Conservation (phyloP, 2,113 vertebrate genomes). For the Laticauda laticaudata region DNA sequence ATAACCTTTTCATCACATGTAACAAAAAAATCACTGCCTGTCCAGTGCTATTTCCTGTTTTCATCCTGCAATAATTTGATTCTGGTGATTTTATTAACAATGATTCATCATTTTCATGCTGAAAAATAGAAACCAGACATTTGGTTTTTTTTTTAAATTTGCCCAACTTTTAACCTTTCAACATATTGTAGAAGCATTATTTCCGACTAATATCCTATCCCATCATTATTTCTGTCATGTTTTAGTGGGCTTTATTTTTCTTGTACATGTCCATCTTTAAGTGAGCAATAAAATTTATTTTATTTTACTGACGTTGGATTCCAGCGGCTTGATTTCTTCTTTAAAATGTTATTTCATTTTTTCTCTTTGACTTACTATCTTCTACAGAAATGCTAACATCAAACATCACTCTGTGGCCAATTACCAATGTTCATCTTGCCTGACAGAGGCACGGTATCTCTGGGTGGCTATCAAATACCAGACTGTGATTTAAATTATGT, state of each 20-base stretch:
- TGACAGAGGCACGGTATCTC: background rate
- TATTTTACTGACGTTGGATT: background rate
- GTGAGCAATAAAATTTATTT: background rate
- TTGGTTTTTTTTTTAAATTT: conserved; percentile 1
- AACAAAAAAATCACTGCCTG: conserved; percentile 36
- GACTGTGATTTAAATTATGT: background rate
- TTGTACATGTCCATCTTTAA: conserved; percentile 27
- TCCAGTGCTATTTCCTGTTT: conserved; percentile 30
- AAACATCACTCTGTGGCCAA: conserved; percentile 26
- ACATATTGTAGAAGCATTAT: conserved; percentile 17
- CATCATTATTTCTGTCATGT: background rate
- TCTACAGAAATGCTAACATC: conserved; percentile 7
- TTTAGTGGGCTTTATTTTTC: conserved; percentile 11
- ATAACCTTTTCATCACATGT: background rate
- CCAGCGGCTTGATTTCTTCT: background rate
- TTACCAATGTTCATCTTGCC: conserved; percentile 9
- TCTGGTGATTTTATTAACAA: conserved; percentile 28
- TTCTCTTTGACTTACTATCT: conserved; percentile 21
- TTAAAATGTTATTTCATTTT: conserved; percentile 19
- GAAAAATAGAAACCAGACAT: background rate
- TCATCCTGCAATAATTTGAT: conserved; percentile 25
- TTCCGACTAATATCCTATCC: background rate
- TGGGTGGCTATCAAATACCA: background rate
- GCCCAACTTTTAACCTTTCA: conserved; percentile 10
- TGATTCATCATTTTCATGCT: conserved; percentile 36